phyloP scores from a whole-genome alignment of 2,888 invertebrate species.

The Hanleya hanleyi region DNA sequence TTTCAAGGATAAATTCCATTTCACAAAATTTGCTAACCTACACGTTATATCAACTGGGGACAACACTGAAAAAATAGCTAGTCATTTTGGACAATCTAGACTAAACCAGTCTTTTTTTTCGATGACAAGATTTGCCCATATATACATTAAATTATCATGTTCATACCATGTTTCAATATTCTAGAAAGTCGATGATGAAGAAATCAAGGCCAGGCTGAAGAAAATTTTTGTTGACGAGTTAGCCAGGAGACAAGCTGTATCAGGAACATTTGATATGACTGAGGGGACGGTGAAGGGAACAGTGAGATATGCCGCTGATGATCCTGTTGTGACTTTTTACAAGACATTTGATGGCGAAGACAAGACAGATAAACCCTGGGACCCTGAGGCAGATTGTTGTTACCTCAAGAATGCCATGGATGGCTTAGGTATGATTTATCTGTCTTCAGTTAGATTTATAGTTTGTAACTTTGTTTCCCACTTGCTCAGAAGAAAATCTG shows the following conservation, averaged over 20 bases:
- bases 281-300: constrained; percentile 57
- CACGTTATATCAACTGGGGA: no score
- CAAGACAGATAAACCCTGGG: constrained; percentile 51
- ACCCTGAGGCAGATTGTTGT: constrained; percentile 58
- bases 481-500: no score
- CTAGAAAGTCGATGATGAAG: constrained; percentile 30
- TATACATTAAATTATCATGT: no score
- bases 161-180: no score
- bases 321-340: constrained; percentile 55
- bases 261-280: constrained; percentile 67
- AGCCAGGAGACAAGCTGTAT: constrained; percentile 53
- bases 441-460: neutral
- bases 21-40: no score
- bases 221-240: constrained; percentile 59
- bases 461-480: no score
- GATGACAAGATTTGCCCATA: no score
- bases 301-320: constrained; percentile 49
- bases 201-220: constrained; percentile 41
- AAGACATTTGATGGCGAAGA: constrained; percentile 30
- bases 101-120: no score
- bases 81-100: no score
- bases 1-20: no score
- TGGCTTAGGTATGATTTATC: constrained; percentile 54
- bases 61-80: no score
- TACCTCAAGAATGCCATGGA: constrained; percentile 64